phyloP scores from a whole-genome alignment of 2,113 vertebrate species.

The Machaerirhynchus nigripectus region DNA sequence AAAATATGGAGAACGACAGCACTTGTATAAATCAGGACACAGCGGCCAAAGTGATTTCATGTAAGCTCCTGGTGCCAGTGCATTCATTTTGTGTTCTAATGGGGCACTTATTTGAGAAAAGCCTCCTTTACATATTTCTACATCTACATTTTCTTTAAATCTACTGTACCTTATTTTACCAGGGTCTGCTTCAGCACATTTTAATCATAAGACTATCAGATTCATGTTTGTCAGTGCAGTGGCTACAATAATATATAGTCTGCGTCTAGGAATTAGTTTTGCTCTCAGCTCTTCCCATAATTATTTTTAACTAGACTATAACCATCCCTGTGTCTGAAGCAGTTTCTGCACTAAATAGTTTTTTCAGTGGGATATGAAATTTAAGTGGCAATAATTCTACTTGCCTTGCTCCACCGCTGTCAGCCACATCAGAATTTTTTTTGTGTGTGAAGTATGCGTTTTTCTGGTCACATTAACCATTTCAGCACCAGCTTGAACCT shows the following conservation, averaged over 20 bases:
- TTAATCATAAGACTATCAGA: background rate
- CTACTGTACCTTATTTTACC: background rate
- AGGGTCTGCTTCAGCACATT: background rate
- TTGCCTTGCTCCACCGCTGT: background rate
- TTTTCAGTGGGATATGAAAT: background rate
- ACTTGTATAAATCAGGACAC: background rate
- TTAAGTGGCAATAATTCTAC: background rate
- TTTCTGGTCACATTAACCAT: background rate
- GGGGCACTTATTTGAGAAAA: background rate
- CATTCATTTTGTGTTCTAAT: background rate
- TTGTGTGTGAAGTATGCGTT: background rate
- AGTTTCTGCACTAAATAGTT: background rate
- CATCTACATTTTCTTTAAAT: background rate
- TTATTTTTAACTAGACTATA: slow-evolving; percentile 11
- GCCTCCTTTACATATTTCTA: background rate
- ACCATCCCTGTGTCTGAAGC: background rate
- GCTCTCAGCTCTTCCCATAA: background rate
- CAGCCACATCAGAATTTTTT: background rate
- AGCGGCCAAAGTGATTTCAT: background rate
- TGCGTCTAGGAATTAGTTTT: background rate
- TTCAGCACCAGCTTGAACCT: background rate
- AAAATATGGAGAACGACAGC: background rate
- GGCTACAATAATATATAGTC: background rate
- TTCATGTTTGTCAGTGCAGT: background rate
- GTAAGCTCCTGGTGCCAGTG: background rate